phyloP scores from a whole-genome alignment of 2,113 vertebrate species.

The Podocnemis expansa region DNA sequence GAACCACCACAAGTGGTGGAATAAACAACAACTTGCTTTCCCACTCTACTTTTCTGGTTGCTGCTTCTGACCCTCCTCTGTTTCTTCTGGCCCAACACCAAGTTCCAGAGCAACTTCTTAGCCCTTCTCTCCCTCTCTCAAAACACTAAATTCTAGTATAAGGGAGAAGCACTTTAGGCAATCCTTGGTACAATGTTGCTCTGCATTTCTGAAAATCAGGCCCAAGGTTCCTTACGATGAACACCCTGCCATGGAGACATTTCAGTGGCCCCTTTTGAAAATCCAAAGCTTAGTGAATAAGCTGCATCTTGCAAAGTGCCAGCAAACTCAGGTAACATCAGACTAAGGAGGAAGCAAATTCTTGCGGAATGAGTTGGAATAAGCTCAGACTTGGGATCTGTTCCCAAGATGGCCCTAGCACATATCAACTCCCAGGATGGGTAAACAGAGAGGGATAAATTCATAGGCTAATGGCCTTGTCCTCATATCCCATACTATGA shows the following conservation, averaged over 20 bases:
- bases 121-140: not conserved
- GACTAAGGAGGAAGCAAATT: not conserved
- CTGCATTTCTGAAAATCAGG: too few species aligned
- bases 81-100: not conserved
- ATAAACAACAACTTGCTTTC: not conserved
- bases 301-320: not conserved
- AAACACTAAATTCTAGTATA: not conserved
- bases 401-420: not conserved
- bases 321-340: not conserved
- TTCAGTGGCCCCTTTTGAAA: not conserved
- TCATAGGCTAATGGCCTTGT: not conserved
- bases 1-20: not conserved
- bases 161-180: not conserved
- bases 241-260: not conserved
- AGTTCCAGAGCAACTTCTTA: not conserved
- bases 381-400: not conserved
- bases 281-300: not conserved
- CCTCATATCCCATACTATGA: too few species aligned
- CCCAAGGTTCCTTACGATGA: too few species aligned
- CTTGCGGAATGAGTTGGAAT: not conserved
- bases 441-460: not conserved
- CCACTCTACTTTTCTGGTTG: not conserved
- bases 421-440: not conserved
- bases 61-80: not conserved
- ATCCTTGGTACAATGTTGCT: not conserved